These are phyloP conservation scores for Plecotus auritus DNA, from an alignment of 2,113 vertebrate genomes.

Conservation along the genomic window DNA sequence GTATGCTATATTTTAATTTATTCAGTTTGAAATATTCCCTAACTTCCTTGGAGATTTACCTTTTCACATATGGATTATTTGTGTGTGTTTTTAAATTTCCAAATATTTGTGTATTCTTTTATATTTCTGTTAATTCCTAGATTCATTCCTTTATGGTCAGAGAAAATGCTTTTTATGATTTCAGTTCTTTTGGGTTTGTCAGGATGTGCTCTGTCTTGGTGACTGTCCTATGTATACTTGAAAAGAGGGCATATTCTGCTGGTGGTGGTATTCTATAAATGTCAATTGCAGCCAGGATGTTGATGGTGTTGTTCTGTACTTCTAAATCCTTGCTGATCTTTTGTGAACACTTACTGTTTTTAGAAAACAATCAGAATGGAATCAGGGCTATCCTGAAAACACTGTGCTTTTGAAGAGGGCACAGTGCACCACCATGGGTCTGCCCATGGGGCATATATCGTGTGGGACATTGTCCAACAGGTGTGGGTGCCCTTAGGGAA, in stretches of 20 bases:
- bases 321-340: neutral
- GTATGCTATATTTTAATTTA: neutral
- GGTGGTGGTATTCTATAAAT: neutral
- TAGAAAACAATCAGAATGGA: neutral
- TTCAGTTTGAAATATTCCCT: neutral
- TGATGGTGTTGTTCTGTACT: neutral
- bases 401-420: neutral
- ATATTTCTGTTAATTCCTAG: neutral
- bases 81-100: neutral
- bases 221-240: neutral
- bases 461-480: too few relatives aligned
- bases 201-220: neutral
- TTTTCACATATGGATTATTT: neutral
- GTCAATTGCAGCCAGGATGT: neutral
- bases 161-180: neutral
- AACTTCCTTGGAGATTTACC: neutral
- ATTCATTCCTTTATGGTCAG: neutral
- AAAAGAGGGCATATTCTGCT: neutral
- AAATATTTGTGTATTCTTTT: neutral
- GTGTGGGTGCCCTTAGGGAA: neutral
- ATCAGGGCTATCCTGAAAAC: neutral
- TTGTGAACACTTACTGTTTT: neutral
- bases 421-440: neutral
- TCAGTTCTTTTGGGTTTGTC: neutral
- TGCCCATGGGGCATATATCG: rapidly evolving